These are phyloP conservation scores for Atta colombica DNA, from an alignment of 1,140 invertebrate species.

Conservation along the genomic window DNA sequence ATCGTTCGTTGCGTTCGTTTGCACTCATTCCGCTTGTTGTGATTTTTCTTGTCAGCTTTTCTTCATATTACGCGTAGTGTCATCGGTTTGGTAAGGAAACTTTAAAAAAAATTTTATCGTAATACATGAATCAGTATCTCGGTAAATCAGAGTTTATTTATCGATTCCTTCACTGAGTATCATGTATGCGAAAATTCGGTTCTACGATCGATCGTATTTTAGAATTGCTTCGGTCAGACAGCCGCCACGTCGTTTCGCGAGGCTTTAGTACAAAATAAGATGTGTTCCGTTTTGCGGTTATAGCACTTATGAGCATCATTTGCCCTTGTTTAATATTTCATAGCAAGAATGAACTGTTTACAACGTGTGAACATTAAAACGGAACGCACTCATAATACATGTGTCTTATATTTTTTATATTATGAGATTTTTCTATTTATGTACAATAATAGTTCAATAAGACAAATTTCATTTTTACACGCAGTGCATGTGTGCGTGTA, in stretches of 20 bases:
- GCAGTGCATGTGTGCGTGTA: not conserved
- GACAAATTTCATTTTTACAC: not conserved
- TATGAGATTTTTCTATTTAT: too few species aligned
- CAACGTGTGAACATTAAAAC: too few species aligned
- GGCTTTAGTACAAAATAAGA: not conserved
- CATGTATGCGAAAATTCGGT: not conserved
- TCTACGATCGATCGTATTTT: not conserved
- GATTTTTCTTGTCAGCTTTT: not conserved
- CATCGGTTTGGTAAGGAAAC: slow-evolving; percentile 10
- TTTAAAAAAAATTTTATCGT: not conserved
- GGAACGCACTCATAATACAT: too few species aligned
- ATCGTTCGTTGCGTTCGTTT: slow-evolving; percentile 34
- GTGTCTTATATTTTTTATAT: too few species aligned
- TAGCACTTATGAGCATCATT: not conserved
- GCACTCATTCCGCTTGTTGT: not conserved
- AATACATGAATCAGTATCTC: not conserved
- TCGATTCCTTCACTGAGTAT: not conserved
- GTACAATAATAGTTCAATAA: too few species aligned
- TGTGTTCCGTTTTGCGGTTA: too few species aligned
- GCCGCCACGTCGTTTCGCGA: not conserved
- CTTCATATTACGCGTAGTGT: not conserved
- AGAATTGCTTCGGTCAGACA: not conserved
- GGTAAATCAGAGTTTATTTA: not conserved
- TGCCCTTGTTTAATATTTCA: not conserved
- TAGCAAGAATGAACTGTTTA: not conserved